phyloP scores from a whole-genome alignment of 2,888 invertebrate genomes.

The Acholoe squamosa region DNA sequence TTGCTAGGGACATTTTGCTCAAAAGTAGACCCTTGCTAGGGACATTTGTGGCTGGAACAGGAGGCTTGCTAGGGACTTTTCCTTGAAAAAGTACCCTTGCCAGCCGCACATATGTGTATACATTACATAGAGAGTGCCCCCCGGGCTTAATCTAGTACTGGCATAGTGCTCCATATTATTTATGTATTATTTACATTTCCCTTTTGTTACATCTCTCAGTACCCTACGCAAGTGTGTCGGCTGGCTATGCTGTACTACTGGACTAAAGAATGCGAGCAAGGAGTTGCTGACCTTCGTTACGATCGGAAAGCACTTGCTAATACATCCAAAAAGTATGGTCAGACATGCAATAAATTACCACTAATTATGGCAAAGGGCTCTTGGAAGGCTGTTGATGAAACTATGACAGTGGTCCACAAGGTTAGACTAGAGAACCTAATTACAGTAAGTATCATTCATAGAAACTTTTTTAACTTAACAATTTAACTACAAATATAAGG shows the following conservation, averaged over 20 bases:
- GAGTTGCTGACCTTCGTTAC: constrained; percentile 80
- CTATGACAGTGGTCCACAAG: constrained; percentile 79
- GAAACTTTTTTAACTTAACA: too few species aligned
- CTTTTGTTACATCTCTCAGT: constrained; percentile 72
- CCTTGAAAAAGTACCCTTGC: too few species aligned
- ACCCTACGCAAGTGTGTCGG: constrained; percentile 82
- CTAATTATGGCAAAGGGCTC: constrained; percentile 75
- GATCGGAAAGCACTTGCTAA: constrained; percentile 81
- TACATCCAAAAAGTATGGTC: constrained; percentile 78
- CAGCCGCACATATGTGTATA: too few species aligned
- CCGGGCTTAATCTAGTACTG: too few species aligned
- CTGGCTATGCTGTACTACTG: constrained; percentile 82
- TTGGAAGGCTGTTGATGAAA: constrained; percentile 79
- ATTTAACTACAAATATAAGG: too few species aligned
- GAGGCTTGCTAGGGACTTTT: too few species aligned
- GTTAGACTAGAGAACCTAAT: constrained; percentile 81
- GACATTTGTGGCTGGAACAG: too few species aligned
- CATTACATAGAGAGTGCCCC: too few species aligned
- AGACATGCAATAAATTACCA: constrained; percentile 76
- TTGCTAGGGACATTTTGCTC: too few species aligned
- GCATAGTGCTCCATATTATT: too few species aligned
- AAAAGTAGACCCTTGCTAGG: too few species aligned
- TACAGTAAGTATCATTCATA: constrained; percentile 76
- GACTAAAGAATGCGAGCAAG: constrained; percentile 82
- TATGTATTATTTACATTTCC: too few species aligned